Conservation (phyloP, 2,888 invertebrate genomes). For the Eremobia ochroleuca region DNA sequence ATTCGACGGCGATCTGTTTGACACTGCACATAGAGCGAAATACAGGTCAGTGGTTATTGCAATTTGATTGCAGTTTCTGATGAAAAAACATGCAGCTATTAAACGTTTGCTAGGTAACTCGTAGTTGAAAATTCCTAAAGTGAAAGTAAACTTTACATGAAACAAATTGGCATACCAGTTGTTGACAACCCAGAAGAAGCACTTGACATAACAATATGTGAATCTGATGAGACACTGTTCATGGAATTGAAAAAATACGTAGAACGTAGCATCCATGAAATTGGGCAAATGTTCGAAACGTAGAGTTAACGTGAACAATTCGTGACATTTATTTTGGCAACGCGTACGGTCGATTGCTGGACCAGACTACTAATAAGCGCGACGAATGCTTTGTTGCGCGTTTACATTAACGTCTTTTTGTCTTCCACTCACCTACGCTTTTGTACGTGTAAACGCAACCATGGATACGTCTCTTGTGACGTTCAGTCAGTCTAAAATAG, state of each 20-base stretch:
- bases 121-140: constrained; percentile 26
- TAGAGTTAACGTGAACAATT: constrained; percentile 72
- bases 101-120: constrained; percentile 2
- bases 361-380: constrained; percentile 72
- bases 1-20: constrained; percentile 94
- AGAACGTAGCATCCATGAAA: constrained; percentile 10
- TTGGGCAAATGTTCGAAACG: constrained; percentile 55
- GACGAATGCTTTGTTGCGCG: constrained; percentile 77
- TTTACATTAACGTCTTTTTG: constrained; percentile 78
- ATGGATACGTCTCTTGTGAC: constrained; percentile 74
- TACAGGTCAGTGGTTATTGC: constrained; percentile 80
- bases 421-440: constrained; percentile 77
- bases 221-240: background rate
- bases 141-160: constrained; percentile 29
- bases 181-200: constrained; percentile 5
- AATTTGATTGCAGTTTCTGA: constrained; percentile 25
- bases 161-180: constrained; percentile 9
- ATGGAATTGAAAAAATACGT: constrained; percentile 7
- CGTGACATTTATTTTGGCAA: constrained; percentile 81
- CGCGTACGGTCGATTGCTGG: constrained; percentile 69
- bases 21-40: constrained; percentile 91
- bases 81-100: constrained; percentile 23
- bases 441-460: constrained; percentile 71
- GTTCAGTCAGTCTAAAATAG: constrained; percentile 78
- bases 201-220: background rate